Percentiles rank a stretch among this genome's conserved stretches.
Conservation (phyloP, 2,888 invertebrate genomes). For the Cancer borealis region DNA sequence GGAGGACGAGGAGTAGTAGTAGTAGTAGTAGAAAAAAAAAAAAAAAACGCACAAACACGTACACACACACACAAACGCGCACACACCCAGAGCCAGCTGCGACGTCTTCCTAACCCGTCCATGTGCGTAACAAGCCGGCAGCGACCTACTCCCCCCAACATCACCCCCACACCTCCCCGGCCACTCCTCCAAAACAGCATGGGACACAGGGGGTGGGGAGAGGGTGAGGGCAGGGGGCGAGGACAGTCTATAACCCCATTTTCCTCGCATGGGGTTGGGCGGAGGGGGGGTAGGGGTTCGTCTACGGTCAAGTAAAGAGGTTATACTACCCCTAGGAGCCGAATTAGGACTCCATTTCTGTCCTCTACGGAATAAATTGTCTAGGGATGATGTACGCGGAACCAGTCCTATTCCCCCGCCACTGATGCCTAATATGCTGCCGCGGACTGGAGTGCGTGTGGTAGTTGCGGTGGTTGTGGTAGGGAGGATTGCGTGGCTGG, state of each 20-base stretch:
- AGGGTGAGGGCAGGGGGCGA: neutral
- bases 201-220: neutral
- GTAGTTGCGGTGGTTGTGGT: neutral
- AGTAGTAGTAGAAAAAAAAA: neutral
- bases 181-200: neutral
- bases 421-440: conserved; percentile 3
- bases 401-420: conserved; percentile 38
- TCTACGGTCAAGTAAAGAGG: neutral
- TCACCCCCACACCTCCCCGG: neutral
- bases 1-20: too few relatives aligned
- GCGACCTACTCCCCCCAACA: neutral
- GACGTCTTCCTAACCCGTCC: neutral
- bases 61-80: too few relatives aligned
- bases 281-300: neutral
- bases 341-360: conserved; percentile 59
- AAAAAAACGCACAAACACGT: neutral
- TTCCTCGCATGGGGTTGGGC: neutral
- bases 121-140: neutral
- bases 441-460: neutral
- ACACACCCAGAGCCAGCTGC: neutral
- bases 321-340: neutral
- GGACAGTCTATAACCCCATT: neutral
- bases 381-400: conserved; percentile 57
- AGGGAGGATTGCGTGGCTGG: neutral
- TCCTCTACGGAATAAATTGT: conserved; percentile 56